Evolutionary conservation across 2,888 invertebrate genomes (phyloP), one percentile per base, ranked within the genome.

Genomic region (Tolmerus cingulatus): DNA sequence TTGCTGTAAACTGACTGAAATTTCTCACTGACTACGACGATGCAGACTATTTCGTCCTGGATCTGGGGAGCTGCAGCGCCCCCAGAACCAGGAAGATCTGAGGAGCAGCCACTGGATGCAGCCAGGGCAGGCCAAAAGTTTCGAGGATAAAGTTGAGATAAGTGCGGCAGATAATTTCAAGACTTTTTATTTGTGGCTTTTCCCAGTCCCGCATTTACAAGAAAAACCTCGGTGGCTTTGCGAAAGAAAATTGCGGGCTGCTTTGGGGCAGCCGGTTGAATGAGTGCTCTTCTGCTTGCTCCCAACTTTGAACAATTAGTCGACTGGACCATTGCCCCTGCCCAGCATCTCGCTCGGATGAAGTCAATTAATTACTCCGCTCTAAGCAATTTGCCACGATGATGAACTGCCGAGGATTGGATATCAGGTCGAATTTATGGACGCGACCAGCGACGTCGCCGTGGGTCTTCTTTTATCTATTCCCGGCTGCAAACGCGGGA

Each of bases 231-330:
- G 66, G 23, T 51, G 8, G 30, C 51, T 30, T 12, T 27, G 12
- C 23, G 4, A 66, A 66, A 66, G 66, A 66, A 66, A 66, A 12
- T 23, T 27, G 66, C 27, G 27, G 27, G 8, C 23, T 19, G 66
- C 66, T 57, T 19, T 3, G 23, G 51, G 9, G 8, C 23, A 51
- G 51, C 12, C 23, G 51, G 30, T n/a, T 79, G 40, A 79, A 79
- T 46, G 79, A 79, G 79, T 27, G 66, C 23, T 79, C 55, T 79
- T 51, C 51, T 79, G 30, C 79, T 79, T 51, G 79, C 51, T 79
- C 51, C 79, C 51, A 79, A 79, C 79, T 79, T 79, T 79, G 79
- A 51, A 51, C 79, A 79, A 79, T 79, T 79, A 79, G 79, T 79
- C 51, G 79, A 79, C 79, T 51, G n/a, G n/a, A n/a, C n/a, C 79